These are phyloP conservation scores for Hoplodrina ambigua DNA, from an alignment of 2,888 invertebrate species.

Conservation along the genomic window DNA sequence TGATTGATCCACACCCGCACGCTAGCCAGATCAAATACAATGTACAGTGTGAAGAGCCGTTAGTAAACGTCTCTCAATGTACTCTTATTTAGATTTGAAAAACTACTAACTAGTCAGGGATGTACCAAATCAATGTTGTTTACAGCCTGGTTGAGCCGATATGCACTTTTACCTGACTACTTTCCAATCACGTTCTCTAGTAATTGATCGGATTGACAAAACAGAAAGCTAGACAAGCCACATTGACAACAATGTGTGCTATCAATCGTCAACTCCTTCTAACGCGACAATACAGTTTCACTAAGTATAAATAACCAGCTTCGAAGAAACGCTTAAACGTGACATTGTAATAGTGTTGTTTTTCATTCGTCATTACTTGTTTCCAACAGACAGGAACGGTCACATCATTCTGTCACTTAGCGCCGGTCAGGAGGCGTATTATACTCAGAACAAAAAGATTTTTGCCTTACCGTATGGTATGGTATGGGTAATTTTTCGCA, in stretches of 20 bases:
- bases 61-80: constrained; percentile 1
- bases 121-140: background rate
- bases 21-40: constrained; percentile 34
- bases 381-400: constrained; percentile 53
- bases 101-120: background rate
- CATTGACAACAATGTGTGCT: constrained; percentile 5
- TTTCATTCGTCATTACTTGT: constrained; percentile 44
- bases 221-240: background rate
- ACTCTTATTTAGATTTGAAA: background rate
- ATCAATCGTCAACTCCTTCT: constrained; percentile 25
- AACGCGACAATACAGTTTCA: constrained; percentile 24
- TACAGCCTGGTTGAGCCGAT: background rate
- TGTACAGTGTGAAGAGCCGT: constrained; percentile 21
- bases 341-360: constrained; percentile 39
- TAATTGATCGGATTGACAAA: constrained; percentile 7
- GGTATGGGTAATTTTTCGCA: constrained; percentile 63
- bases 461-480: constrained; percentile 26
- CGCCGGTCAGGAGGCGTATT: constrained; percentile 45
- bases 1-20: constrained; percentile 54
- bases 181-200: background rate
- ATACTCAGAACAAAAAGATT: constrained; percentile 52
- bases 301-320: constrained; percentile 19
- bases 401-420: constrained; percentile 60
- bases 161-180: background rate
- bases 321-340: constrained; percentile 32